These are phyloP conservation scores for Pterocles gutturalis DNA, from an alignment of 2,113 vertebrate species.

Conservation along the genomic window DNA sequence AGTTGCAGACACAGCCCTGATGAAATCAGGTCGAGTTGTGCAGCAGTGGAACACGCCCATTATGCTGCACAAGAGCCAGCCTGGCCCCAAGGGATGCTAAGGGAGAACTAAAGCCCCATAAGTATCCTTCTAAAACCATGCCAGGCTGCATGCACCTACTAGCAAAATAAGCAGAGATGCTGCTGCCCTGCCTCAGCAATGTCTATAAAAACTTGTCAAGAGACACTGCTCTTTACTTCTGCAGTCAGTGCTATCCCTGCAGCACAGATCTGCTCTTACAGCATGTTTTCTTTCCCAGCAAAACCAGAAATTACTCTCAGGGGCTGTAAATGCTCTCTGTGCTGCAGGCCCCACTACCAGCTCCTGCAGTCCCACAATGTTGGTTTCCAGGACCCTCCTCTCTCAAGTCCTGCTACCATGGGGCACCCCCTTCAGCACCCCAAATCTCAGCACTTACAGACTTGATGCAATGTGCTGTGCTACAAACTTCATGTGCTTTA, in stretches of 20 bases:
- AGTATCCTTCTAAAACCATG: not conserved
- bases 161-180: not conserved
- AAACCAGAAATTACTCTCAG: not conserved
- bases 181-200: not conserved
- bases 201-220: not conserved
- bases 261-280: not conserved
- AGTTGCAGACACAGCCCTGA: not conserved
- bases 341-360: not conserved
- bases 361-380: not conserved
- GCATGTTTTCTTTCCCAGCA: not conserved
- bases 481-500: not conserved
- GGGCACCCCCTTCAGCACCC: not conserved
- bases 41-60: not conserved
- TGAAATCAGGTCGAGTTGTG: not conserved
- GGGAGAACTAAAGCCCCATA: not conserved
- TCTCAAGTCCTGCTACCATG: not conserved
- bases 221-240: not conserved
- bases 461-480: not conserved
- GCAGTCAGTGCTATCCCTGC: not conserved
- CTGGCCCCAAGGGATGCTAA: not conserved
- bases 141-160: not conserved
- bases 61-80: not conserved
- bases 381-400: not conserved
- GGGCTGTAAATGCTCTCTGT: not conserved
- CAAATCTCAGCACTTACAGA: not conserved